Evolutionary conservation across 2,797 vertebrate species (phyloP), one percentile per base, ranked within the genome.

Genomic region (Danionella dracula): DNA sequence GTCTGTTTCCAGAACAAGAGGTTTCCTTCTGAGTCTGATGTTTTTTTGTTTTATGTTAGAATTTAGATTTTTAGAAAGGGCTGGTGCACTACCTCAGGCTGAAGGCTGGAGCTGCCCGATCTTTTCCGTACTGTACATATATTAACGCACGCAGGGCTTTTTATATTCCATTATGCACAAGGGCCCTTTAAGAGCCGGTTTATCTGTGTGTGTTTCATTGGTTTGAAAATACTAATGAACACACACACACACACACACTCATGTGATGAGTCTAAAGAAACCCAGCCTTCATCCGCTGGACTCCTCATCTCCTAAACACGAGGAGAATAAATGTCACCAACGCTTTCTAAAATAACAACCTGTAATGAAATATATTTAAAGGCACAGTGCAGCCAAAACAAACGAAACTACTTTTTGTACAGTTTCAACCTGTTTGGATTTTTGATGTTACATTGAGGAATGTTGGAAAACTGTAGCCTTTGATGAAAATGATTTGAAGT

Each of bases 21-120:
- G 92, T 92, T 93, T 90, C 91, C 89, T 93, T 91, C 82, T 86
- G 90, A 93, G 87, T 92, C 40, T 51, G 11, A 27, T 8, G 34
- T 50, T 48, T 37, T 44, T 32, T 19, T 49, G 38, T 42, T 60
- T 16, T 8, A 40, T 11, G 48, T n/a, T n/a, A n/a, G n/a, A n/a
- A n/a, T n/a, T n/a, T n/a, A n/a, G n/a, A n/a, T 72, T 27, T 54
- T 88, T 91, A 90, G 90, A 90, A 91, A 89, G 91, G 91, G 91
- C 94, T 91, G 86, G 90, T 92, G 91, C 92, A 92, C 94, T 96
- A 96, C 93, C 94, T 97, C 93, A 85, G 90, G 91, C 90, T 92
- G 88, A 88, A 92, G 91, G 93, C 92, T 91, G 83, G 86, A 67
- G 90, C 93, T 92, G 90, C 91, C 89, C 90, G 89, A 87, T 91